Percentiles rank a stretch among this genome's conserved stretches.
Conservation (phyloP, 2,797 vertebrate species). For the Natrix natrix region DNA sequence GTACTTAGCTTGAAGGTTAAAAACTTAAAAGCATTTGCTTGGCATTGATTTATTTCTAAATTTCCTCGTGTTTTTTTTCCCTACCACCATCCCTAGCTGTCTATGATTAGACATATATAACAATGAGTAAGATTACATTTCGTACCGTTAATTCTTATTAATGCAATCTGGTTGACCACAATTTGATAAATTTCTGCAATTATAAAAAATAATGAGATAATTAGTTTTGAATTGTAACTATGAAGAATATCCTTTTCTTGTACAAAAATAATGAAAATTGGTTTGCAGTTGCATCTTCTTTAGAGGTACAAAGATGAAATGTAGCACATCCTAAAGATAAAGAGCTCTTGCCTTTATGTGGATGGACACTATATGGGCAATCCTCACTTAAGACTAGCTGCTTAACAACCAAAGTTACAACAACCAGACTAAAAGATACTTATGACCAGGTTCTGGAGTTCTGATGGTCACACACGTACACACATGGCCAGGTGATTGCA, state of each 20-base stretch:
- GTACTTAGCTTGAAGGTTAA: conserved; percentile 20
- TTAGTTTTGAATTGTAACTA: conserved; percentile 8
- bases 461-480: not conserved
- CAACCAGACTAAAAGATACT: not conserved
- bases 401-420: not conserved
- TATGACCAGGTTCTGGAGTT: not conserved
- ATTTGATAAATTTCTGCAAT: not conserved
- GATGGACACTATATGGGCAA: not conserved
- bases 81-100: conserved; percentile 11
- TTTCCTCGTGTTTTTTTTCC: not conserved
- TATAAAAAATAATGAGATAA: not conserved
- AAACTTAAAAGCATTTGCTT: conserved; percentile 24
- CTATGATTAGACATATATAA: conserved; percentile 25
- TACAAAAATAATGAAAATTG: not conserved
- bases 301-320: not conserved
- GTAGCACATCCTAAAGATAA: not conserved
- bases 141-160: not conserved
- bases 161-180: conserved; percentile 5
- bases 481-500: not conserved
- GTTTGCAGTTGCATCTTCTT: not conserved
- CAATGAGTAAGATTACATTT: not conserved
- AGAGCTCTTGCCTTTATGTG: not conserved
- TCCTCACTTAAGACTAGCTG: not conserved
- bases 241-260: not conserved
- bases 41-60: conserved; percentile 18